Evolutionary conservation across 2,888 invertebrate genomes (phyloP).

Genomic region (Uloborus plumipes): DNA sequence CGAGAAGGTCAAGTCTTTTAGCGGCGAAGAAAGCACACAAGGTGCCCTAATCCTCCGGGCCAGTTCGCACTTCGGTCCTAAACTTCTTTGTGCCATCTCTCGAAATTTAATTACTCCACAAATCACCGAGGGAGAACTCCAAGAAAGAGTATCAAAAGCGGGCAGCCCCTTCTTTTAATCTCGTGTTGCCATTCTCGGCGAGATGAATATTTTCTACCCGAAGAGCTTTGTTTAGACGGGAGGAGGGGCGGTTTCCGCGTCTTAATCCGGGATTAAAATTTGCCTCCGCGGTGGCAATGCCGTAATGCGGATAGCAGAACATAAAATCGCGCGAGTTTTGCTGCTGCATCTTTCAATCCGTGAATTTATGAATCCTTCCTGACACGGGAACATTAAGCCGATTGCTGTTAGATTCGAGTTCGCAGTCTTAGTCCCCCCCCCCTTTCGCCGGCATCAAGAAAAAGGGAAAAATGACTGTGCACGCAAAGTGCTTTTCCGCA

Average conservation of each 20-base stretch:
- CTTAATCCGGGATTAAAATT: conserved; percentile 58
- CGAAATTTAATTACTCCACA: conserved; percentile 59
- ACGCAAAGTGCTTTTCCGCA: conserved; percentile 13
- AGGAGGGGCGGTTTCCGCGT: conserved; percentile 30
- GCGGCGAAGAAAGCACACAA: not conserved
- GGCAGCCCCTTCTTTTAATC: not conserved
- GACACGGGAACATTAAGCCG: conserved; percentile 50
- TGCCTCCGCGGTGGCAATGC: conserved; percentile 44
- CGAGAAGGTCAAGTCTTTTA: conserved; percentile 31
- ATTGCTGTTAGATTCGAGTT: conserved; percentile 43
- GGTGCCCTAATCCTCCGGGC: conserved; percentile 30
- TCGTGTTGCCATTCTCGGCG: conserved; percentile 12
- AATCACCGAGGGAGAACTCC: conserved; percentile 38
- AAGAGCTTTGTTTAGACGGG: conserved; percentile 48
- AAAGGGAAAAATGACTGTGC: conserved; percentile 44
- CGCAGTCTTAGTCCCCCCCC: not conserved
- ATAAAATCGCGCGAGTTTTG: conserved; percentile 49
- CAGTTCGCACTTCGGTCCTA: conserved; percentile 37
- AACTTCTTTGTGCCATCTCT: conserved; percentile 54
- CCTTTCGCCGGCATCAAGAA: conserved; percentile 23
- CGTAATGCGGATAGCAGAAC: conserved; percentile 42
- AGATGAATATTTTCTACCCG: conserved; percentile 50
- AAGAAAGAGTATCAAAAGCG: conserved; percentile 36
- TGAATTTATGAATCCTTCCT: conserved; percentile 57
- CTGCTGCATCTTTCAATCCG: conserved; percentile 40